These are phyloP conservation scores for Hippoglossus stenolepis DNA, from an alignment of 2,113 vertebrate species.

Conservation along the genomic window DNA sequence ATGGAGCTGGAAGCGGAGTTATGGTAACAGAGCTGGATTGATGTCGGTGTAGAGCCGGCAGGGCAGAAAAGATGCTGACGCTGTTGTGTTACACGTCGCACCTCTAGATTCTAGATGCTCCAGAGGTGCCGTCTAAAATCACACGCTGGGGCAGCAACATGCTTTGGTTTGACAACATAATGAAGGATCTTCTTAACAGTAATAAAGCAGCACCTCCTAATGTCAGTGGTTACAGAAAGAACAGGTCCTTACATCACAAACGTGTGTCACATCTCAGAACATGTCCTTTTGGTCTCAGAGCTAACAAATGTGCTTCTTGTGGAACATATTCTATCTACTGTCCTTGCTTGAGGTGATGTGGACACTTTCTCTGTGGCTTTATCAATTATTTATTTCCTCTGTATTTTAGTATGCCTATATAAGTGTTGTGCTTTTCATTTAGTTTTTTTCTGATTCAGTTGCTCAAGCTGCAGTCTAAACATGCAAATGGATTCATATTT, in stretches of 20 bases:
- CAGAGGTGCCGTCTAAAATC: not conserved
- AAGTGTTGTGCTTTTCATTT: not conserved
- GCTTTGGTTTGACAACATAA: not conserved
- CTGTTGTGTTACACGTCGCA: not conserved
- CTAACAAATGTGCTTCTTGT: not conserved
- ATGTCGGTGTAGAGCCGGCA: not conserved
- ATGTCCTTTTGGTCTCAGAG: not conserved
- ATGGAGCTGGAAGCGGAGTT: not conserved
- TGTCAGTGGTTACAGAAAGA: not conserved
- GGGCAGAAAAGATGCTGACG: not conserved
- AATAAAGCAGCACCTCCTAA: not conserved
- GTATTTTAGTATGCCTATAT: not conserved
- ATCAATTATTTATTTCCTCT: not conserved
- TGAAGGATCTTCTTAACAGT: not conserved
- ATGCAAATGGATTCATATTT: conserved; percentile 16
- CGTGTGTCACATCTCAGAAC: no score
- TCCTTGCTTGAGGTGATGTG: not conserved
- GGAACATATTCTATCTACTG: not conserved
- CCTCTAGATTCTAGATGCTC: not conserved
- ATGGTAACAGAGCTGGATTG: not conserved
- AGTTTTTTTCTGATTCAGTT: not conserved
- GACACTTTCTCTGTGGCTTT: not conserved
- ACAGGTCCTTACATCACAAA: not conserved
- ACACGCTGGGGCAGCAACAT: not conserved
- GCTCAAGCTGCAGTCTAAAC: conserved; percentile 5